Base-by-base conservation (phyloP, 2,113 vertebrate species). In the Zootoca vivipara region DNA sequence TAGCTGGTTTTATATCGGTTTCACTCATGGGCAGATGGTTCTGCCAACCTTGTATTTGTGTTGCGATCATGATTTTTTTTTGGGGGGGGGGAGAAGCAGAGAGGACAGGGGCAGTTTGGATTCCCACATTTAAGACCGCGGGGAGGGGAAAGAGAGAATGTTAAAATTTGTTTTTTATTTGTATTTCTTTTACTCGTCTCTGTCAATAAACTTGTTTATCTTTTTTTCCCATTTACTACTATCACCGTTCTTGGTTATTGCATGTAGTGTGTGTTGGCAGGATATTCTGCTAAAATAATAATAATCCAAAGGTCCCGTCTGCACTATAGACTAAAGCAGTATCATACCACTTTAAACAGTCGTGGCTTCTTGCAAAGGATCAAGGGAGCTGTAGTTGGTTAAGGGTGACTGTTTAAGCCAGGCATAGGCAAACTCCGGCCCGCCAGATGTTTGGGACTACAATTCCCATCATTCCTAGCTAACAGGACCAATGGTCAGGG, bases 141-240 rank as follows among this genome's bases (percentile, higher is more conserved):
- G 65, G n/a, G 85, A 30, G 40, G 16, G 56, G 16, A 7, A 28
- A 73, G 62, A 30, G 46, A 7, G 69, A 65, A 52, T n/a, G 58
- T 81, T 64, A 35, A 86, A 67, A 73, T 73, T 73, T 35, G 70
- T 15, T 33, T 33, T 67, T 46, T 67, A 40, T 69, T 85, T 89
- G 88, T 77, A 82, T 86, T 80, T 89, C 88, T 74, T 80, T 82
- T 85, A 67, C 58, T 89, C 26, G 79, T 87, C 56, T 89, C 69
- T 82, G 89, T 89, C 78, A 89, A 89, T 89, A 89, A 89, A 89
- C 84, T 82, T 82, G 85, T 56, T 85, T 75, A 86, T 86, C 78
- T 62, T 87, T 72, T 62, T 87, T 87, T 82, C 52, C 77, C 86
- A 82, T 33, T 74, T 64, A 87, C 30, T 69, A 35, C 33, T 33